These are phyloP conservation scores for Diplodus puntazzo DNA, from an alignment of 2,797 vertebrate genomes.

Conservation along the genomic window DNA sequence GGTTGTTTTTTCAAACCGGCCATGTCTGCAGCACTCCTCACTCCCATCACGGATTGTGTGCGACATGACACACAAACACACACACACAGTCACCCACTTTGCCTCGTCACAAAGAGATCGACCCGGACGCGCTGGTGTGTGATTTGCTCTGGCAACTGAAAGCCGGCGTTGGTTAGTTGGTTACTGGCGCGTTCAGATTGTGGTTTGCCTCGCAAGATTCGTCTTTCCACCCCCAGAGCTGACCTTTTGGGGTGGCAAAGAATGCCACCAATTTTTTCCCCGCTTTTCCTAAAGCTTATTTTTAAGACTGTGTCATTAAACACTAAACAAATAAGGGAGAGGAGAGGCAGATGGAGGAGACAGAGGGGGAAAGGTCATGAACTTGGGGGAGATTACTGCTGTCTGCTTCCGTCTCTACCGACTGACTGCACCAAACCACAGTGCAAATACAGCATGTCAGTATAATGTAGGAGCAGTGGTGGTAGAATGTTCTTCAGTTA, in stretches of 20 bases:
- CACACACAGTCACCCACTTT: constrained; percentile 32
- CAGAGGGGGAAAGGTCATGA: constrained; percentile 40
- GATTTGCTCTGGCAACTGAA: constrained; percentile 68
- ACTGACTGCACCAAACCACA: constrained; percentile 1
- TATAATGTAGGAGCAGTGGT: background rate
- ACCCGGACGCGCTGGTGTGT: constrained; percentile 54
- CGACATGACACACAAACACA: constrained; percentile 54
- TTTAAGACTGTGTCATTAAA: constrained; percentile 60
- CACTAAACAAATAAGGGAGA: constrained; percentile 23
- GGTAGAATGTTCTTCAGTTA: background rate
- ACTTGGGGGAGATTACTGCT: background rate
- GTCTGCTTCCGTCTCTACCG: constrained; percentile 3
- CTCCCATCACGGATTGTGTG: constrained; percentile 57
- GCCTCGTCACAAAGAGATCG: constrained; percentile 68
- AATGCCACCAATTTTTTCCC: constrained; percentile 5
- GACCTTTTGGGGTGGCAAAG: constrained; percentile 1
- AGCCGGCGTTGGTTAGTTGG: constrained; percentile 31
- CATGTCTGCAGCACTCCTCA: constrained; percentile 61
- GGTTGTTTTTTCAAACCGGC: constrained; percentile 66
- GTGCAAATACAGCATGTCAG: background rate
- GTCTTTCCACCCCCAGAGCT: constrained; percentile 25
- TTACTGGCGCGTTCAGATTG: constrained; percentile 61
- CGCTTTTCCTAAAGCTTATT: constrained; percentile 49
- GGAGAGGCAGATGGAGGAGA: constrained; percentile 30
- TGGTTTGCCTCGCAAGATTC: constrained; percentile 40